Evolutionary conservation across 2,113 vertebrate genomes (phyloP), one percentile per base, ranked within the genome.

Genomic region (Arizona elegans): DNA sequence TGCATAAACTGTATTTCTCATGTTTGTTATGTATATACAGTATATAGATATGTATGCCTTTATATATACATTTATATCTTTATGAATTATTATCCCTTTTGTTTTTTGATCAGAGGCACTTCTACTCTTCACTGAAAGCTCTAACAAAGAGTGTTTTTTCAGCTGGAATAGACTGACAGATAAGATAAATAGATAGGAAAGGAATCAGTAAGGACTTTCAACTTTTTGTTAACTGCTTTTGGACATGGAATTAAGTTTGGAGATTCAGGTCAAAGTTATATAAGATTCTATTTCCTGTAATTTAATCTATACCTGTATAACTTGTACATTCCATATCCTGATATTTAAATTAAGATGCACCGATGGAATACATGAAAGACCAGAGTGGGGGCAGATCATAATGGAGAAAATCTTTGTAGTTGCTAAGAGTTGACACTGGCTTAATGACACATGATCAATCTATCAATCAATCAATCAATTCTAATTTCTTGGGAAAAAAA

Each of bases 161-260:
- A 95, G 62, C 56, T 9, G 92, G 12, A 43, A 33, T 94, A 91
- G 91, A 93, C 8, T 50, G 91, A 86, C 59, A 53, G 89, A 65
- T 50, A 85, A 94, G 81, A 95, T 75, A 91, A 93, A 92, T 0
- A 1, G 54, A 53, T 23, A 92, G 95, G 91, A 13, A 50, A 88
- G 56, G 90, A 90, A 86, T n/a, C 86, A 24, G 3, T 33, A 59
- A 93, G 29, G 88, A 53, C 86, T 26, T 19, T 95, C 86, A 56
- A 94, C 0, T 0, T 92, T 86, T 94, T 43, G 50, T 91, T 5
- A 85, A 15, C 58, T 91, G 54, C n/a, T 47, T 86, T 91, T 26
- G 26, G 15, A 47, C 21, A 29, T 94, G 54, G 92, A 96, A 86
- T 92, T 94, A 93, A 43, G 47, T 94, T 92, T 47, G 12, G 86